Evolutionary conservation across 2,888 invertebrate species (phyloP), one percentile per base, ranked within the genome.

Genomic region (Baronia brevicornis): DNA sequence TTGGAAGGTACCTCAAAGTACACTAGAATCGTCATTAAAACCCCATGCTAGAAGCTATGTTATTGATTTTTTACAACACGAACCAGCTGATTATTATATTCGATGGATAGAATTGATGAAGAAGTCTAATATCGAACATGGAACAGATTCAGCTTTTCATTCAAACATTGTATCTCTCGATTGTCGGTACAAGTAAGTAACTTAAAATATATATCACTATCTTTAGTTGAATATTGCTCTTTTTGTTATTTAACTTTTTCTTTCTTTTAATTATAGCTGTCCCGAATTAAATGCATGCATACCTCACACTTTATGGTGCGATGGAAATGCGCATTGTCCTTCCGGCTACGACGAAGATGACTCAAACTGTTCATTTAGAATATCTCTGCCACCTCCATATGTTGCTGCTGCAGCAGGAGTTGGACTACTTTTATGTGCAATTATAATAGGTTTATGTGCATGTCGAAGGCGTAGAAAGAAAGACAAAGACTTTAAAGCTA

Each of bases 271-370:
- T 60, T 70, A 30, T 74, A 92, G 92, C 58, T 93, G 93, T 54
- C 93, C 93, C 1, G 93, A 93, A 61, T 74, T 93, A 29, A 91
- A 92, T 41, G 93, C 93, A 0, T 94, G 93, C 63, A 93, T 93
- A 51, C 91, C 90, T 41, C 86, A 91, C 1, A 87, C 90, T 1
- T 64, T 94, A 3, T 93, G 93, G 93, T 94, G 93, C 65, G 93
- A 94, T 60, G 92, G 93, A 0, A 86, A 89, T 21, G 79, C 87
- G 1, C 92, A 94, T 56, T 94, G 94, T 59, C 93, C 93, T 6
- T 91, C 92, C 3, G 93, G 93, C 1, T 92, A 88, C 65, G 94
- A 93, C 60, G 93, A 93, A 72, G 90, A 91, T 44, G 91, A 92
- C 52, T 85, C 88, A 1, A 92, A 92, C 55, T 92, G 92, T 62